Percentiles rank a stretch among this genome's conserved stretches.
These are phyloP conservation scores for Actenoides hombroni DNA, from an alignment of 2,113 vertebrate species.

Conservation along the genomic window DNA sequence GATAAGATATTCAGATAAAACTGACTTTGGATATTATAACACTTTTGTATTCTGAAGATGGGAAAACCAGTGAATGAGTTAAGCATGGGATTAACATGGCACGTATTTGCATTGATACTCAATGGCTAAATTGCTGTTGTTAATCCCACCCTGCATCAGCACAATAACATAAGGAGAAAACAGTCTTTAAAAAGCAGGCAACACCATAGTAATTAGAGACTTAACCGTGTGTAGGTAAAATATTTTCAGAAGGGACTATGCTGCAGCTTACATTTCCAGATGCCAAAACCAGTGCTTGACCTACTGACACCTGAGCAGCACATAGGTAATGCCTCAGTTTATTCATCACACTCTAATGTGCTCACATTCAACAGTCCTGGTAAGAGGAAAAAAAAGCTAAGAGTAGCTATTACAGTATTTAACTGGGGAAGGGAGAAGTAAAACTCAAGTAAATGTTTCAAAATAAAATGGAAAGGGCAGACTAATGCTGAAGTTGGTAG, in stretches of 20 bases:
- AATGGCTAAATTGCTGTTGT: neutral
- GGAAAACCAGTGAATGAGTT: neutral
- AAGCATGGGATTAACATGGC: neutral
- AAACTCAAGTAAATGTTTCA: neutral
- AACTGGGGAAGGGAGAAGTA: neutral
- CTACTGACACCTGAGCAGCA: neutral
- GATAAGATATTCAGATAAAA: neutral
- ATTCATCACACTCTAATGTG: neutral
- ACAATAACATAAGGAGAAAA: neutral
- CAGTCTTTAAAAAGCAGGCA: neutral
- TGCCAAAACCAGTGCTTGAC: neutral
- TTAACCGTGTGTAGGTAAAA: neutral
- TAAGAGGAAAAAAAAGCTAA: neutral
- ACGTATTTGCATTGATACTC: neutral
- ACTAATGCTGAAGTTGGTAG: neutral
- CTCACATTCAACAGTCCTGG: neutral
- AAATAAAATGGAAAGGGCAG: neutral
- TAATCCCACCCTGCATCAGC: neutral
- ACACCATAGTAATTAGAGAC: neutral
- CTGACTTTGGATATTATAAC: neutral
- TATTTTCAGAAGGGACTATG: neutral
- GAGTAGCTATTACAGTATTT: neutral
- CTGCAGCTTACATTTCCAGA: neutral
- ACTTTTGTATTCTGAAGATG: neutral
- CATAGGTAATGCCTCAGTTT: neutral